phyloP scores from a whole-genome alignment of 2,113 vertebrate species.

The Lutjanus erythropterus region DNA sequence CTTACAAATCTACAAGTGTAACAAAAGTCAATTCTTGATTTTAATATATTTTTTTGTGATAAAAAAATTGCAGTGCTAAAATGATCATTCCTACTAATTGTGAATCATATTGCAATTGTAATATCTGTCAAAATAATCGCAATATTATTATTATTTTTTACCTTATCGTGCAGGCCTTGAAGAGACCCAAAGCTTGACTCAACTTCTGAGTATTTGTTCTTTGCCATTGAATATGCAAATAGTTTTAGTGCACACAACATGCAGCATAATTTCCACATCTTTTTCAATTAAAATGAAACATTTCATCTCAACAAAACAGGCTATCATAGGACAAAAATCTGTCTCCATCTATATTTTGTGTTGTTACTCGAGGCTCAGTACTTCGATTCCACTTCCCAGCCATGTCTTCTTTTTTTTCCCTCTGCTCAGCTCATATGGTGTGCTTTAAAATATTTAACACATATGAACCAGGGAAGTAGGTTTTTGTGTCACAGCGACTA shows the following conservation, averaged over 20 bases:
- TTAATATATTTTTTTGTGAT: no score
- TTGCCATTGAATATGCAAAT: not conserved
- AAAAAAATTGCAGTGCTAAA: no score
- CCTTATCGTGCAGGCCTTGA: no score
- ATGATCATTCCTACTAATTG: no score
- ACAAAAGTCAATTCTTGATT: no score
- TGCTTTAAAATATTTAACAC: constrained; percentile 66
- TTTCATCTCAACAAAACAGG: not conserved
- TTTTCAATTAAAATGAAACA: not conserved
- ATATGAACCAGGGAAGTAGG: constrained; percentile 55
- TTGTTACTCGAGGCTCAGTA: not conserved
- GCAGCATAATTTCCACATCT: not conserved
- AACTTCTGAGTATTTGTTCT: not conserved
- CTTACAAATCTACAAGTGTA: no score
- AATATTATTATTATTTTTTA: no score
- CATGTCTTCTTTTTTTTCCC: not conserved
- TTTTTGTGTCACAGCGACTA: constrained; percentile 64
- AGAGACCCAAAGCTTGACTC: not conserved
- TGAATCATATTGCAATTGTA: no score
- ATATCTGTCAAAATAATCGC: no score
- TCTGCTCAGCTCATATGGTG: constrained; percentile 36
- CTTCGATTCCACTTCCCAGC: not conserved
- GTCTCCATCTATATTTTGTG: not conserved
- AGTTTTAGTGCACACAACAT: not conserved
- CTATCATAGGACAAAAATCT: not conserved